Percentiles rank a stretch among this genome's conserved stretches.
Evolutionary conservation across 2,888 invertebrate species (phyloP).

Genomic region (Hypomecis punctinalis): DNA sequence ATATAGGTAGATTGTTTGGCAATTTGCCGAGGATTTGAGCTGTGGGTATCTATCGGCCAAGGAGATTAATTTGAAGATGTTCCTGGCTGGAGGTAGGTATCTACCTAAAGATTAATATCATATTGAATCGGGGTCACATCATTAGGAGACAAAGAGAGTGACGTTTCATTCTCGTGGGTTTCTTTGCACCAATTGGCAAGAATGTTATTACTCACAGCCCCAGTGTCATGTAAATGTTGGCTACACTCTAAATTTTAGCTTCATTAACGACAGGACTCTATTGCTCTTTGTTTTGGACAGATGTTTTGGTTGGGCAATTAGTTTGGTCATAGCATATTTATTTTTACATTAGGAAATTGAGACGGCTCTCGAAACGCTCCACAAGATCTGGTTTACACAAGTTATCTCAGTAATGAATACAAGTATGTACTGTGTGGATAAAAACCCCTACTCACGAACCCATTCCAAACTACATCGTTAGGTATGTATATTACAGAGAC

Average conservation of each 20-base stretch:
- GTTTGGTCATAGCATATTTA: constrained; percentile 1
- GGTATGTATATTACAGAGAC: not conserved
- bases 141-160: constrained; percentile 44
- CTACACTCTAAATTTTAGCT: constrained; percentile 22
- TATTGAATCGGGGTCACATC: constrained; percentile 58
- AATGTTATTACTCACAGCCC: constrained; percentile 33
- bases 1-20: constrained; percentile 29
- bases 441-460: too few species aligned
- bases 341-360: not conserved
- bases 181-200: constrained; percentile 50
- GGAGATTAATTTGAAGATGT: constrained; percentile 16
- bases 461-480: too few species aligned
- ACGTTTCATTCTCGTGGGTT: constrained; percentile 46
- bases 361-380: not conserved
- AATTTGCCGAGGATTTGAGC: constrained; percentile 27
- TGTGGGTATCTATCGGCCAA: constrained; percentile 3
- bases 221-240: constrained; percentile 26
- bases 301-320: constrained; percentile 15
- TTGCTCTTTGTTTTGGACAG: constrained; percentile 10
- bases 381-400: not conserved
- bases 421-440: too few species aligned
- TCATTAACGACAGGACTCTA: constrained; percentile 14
- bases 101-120: constrained; percentile 50
- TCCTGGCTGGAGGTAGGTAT: constrained; percentile 10
- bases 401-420: not conserved